These are phyloP conservation scores for Psettodes erumei DNA, from an alignment of 2,113 vertebrate species.

Conservation along the genomic window DNA sequence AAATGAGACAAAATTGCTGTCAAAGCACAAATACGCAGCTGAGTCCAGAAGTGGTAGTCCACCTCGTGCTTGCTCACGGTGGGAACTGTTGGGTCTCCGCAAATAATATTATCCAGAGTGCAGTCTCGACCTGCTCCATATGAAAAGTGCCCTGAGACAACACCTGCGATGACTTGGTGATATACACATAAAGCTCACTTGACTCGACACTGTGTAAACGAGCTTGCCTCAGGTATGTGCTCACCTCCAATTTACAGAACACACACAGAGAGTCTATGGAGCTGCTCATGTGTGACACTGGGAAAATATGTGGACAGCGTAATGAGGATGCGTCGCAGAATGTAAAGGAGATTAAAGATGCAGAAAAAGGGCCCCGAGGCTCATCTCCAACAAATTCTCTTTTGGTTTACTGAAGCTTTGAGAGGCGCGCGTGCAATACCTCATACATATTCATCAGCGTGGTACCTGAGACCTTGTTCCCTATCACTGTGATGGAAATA, in stretches of 20 bases:
- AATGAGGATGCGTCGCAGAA: conserved; percentile 52
- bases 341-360: conserved; percentile 26
- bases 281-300: conserved; percentile 33
- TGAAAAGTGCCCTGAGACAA: no score
- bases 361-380: conserved; percentile 21
- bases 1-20: conserved; percentile 20
- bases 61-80: no score
- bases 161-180: no score
- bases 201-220: no score
- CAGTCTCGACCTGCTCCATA: no score
- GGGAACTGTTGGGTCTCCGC: no score
- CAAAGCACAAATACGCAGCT: conserved; percentile 4
- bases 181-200: no score
- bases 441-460: conserved; percentile 49
- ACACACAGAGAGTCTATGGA: conserved; percentile 35
- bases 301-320: conserved; percentile 26
- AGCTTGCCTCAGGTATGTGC: background rate
- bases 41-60: no score
- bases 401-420: conserved; percentile 1
- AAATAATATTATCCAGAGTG: no score
- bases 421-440: conserved; percentile 10
- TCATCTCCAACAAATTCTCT: conserved; percentile 11
- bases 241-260: conserved; percentile 29
- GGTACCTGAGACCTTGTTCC: background rate
- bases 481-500: background rate